Evolutionary conservation across 2,888 invertebrate species (phyloP).

Genomic region (Yponomeuta malinellus): DNA sequence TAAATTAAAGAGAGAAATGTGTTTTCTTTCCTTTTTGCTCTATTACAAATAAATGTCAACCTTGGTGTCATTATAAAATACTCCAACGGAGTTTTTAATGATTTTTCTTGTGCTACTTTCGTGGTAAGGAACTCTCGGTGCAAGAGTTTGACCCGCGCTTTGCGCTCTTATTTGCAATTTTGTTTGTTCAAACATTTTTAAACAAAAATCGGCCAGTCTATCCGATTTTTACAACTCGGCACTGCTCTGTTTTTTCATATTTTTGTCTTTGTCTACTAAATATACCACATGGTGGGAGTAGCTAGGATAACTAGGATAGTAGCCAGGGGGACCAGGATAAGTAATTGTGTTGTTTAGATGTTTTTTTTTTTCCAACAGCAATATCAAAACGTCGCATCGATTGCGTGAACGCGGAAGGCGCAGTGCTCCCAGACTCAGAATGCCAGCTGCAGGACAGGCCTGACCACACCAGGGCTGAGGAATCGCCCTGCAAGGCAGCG

Average conservation of each 20-base stretch:
- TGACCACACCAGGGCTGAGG: conserved; percentile 85
- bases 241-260: too few relatives aligned
- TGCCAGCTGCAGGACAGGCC: conserved; percentile 87
- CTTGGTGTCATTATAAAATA: too few relatives aligned
- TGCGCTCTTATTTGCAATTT: background rate
- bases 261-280: too few relatives aligned
- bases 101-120: too few relatives aligned
- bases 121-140: conserved; percentile 17
- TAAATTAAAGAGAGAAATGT: too few relatives aligned
- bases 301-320: too few relatives aligned
- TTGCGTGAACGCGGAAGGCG: conserved; percentile 67
- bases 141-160: conserved; percentile 16
- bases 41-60: too few relatives aligned
- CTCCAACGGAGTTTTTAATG: too few relatives aligned
- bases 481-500: conserved; percentile 89
- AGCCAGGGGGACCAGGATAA: too few relatives aligned
- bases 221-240: too few relatives aligned
- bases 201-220: background rate
- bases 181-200: background rate
- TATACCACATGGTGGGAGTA: too few relatives aligned
- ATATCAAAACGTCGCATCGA: conserved; percentile 57
- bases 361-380: conserved; percentile 31
- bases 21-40: too few relatives aligned
- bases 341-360: conserved; percentile 15
- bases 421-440: conserved; percentile 45